Percentiles rank a stretch among this genome's conserved stretches.
Conservation (phyloP, 2,113 vertebrate species). For the Rhea americana region DNA sequence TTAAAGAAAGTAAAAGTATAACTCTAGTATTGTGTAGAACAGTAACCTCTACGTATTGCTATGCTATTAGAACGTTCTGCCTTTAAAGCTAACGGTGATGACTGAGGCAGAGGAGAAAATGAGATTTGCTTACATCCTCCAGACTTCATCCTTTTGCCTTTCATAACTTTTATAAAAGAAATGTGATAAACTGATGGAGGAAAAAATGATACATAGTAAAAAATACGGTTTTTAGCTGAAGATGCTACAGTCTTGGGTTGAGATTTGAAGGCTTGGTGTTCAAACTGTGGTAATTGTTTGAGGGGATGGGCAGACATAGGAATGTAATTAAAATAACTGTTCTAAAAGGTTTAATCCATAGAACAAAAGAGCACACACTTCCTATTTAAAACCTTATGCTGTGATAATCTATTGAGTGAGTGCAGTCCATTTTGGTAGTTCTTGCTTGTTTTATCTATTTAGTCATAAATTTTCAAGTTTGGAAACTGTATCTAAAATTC, state of each 20-base stretch:
- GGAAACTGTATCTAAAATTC: not conserved
- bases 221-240: not conserved
- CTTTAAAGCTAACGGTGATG: not conserved
- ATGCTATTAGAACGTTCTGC: not conserved
- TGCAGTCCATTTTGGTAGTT: not conserved
- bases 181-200: not conserved
- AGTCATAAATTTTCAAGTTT: not conserved
- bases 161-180: not conserved
- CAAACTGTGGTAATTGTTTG: rapidly evolving
- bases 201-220: not conserved
- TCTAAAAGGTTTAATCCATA: not conserved
- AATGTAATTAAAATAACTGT: not conserved
- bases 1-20: not conserved
- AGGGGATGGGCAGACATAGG: not conserved
- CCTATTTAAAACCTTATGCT: not conserved
- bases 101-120: not conserved
- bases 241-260: not conserved
- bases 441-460: not conserved
- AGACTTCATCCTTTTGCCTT: not conserved
- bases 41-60: not conserved
- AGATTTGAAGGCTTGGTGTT: not conserved
- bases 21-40: not conserved
- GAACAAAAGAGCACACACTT: not conserved
- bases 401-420: not conserved
- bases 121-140: not conserved